Conservation (phyloP, 2,113 vertebrate genomes). For the Zootoca vivipara region DNA sequence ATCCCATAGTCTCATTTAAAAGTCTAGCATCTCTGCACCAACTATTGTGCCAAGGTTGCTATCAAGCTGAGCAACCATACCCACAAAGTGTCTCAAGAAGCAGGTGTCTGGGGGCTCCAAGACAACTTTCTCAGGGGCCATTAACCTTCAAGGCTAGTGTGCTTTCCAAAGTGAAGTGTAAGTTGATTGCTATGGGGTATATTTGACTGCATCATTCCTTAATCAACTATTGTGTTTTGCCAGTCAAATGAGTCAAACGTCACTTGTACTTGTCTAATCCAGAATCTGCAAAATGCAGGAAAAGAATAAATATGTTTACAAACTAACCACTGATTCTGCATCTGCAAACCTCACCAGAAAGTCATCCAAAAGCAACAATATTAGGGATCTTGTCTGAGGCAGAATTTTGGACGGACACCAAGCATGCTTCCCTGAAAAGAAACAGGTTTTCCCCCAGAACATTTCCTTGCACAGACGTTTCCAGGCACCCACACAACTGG, state of each 20-base stretch:
- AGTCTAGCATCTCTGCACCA: too few species aligned
- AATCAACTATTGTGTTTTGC: slow-evolving; percentile 18
- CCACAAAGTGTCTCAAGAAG: too few species aligned
- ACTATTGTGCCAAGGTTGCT: too few species aligned
- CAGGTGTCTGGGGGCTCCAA: too few species aligned
- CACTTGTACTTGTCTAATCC: slow-evolving; percentile 27
- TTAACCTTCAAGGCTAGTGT: neutral
- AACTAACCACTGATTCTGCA: slow-evolving; percentile 47
- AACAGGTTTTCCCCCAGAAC: slow-evolving; percentile 61
- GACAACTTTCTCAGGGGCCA: too few species aligned
- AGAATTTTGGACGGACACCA: slow-evolving; percentile 67
- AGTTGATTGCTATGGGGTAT: slow-evolving; percentile 53
- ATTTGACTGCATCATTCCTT: slow-evolving; percentile 46
- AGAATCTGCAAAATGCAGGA: slow-evolving; percentile 45
- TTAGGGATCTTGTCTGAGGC: slow-evolving; percentile 62
- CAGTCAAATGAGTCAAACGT: slow-evolving; percentile 65
- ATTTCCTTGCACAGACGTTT: slow-evolving; percentile 62
- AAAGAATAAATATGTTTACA: slow-evolving; percentile 48
- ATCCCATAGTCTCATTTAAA: neutral
- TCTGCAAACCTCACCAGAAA: slow-evolving; percentile 12
- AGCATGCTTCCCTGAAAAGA: slow-evolving; percentile 61
- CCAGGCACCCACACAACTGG: slow-evolving; percentile 60
- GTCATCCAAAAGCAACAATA: slow-evolving; percentile 73
- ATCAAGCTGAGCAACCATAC: too few species aligned
- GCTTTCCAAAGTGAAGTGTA: slow-evolving; percentile 32